Percentiles rank a stretch among this genome's conserved stretches.
phyloP scores from a whole-genome alignment of 2,888 invertebrate species.

The Coleophora deauratella region DNA sequence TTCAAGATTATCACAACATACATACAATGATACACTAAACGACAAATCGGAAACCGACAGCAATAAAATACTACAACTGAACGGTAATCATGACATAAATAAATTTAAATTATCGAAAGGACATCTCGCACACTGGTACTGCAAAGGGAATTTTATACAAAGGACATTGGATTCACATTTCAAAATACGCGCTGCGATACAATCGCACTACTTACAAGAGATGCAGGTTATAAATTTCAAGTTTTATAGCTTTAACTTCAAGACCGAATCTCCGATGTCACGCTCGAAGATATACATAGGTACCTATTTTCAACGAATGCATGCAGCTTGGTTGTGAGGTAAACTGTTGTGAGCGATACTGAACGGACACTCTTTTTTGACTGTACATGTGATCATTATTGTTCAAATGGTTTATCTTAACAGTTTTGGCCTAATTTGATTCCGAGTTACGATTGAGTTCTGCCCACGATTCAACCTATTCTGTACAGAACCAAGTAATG shows the following conservation, averaged over 20 bases:
- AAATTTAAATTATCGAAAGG: constrained; percentile 34
- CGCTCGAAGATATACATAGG: constrained; percentile 14
- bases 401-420: constrained; percentile 23
- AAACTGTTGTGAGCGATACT: constrained; percentile 21
- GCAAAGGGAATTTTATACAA: constrained; percentile 37
- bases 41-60: constrained; percentile 35
- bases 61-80: constrained; percentile 44
- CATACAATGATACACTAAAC: constrained; percentile 21
- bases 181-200: constrained; percentile 24
- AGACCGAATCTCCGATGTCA: constrained; percentile 32
- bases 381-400: constrained; percentile 31
- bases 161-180: constrained; percentile 30
- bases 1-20: constrained; percentile 1
- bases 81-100: constrained; percentile 33
- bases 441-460: constrained; percentile 29
- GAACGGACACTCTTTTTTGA: constrained; percentile 28
- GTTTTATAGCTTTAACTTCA: constrained; percentile 31
- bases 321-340: constrained; percentile 8
- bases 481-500: constrained; percentile 20
- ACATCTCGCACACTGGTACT: constrained; percentile 24
- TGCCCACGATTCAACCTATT: constrained; percentile 24
- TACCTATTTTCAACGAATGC: constrained; percentile 25
- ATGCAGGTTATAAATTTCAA: constrained; percentile 32
- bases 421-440: constrained; percentile 30
- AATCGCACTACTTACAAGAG: constrained; percentile 39